phyloP scores from a whole-genome alignment of 2,113 vertebrate genomes.

The Rana temporaria region DNA sequence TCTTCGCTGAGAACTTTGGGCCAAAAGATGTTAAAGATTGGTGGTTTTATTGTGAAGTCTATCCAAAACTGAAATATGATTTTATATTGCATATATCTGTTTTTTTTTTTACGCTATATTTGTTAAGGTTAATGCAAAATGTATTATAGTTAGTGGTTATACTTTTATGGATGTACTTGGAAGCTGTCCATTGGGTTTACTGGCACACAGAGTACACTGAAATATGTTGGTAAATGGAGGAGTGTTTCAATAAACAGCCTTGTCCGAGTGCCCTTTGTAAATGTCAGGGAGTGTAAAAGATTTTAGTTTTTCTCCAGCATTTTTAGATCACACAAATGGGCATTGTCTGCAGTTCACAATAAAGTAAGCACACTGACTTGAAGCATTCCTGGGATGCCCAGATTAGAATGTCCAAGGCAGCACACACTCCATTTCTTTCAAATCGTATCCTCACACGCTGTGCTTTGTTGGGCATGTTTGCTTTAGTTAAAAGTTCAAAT shows the following conservation, averaged over 20 bases:
- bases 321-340: conserved; percentile 21
- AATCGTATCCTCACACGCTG: too few relatives aligned
- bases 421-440: too few relatives aligned
- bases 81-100: too few relatives aligned
- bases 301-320: neutral
- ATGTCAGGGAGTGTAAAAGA: conserved; percentile 28
- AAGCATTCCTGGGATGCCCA: conserved; percentile 13
- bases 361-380: neutral
- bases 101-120: too few relatives aligned
- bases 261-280: conserved; percentile 47
- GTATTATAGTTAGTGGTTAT: too few relatives aligned
- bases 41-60: too few relatives aligned
- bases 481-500: too few relatives aligned
- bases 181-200: neutral
- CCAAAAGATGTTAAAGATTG: too few relatives aligned
- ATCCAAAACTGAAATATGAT: too few relatives aligned
- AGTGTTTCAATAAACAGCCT: conserved; percentile 30
- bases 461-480: too few relatives aligned
- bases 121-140: too few relatives aligned
- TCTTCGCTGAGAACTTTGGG: too few relatives aligned
- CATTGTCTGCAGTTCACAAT: conserved; percentile 35
- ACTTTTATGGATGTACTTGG: neutral
- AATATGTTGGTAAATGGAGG: conserved; percentile 11
- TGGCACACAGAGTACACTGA: neutral
- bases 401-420: neutral